Evolutionary conservation across 2,888 invertebrate genomes (phyloP).

Genomic region (Lapara coniferarum): DNA sequence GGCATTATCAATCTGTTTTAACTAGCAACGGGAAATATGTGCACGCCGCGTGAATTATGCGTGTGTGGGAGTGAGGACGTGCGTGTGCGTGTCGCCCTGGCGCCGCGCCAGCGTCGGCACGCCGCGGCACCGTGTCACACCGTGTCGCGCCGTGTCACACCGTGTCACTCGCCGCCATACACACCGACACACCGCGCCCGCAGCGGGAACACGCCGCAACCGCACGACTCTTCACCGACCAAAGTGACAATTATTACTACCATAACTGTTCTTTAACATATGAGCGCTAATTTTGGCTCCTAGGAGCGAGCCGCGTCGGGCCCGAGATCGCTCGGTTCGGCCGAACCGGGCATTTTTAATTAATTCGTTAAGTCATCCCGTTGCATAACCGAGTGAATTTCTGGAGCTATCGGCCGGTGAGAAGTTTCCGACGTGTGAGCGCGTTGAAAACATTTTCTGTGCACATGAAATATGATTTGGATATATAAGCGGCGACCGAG

Average conservation of each 20-base stretch:
- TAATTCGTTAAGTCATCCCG: constrained; percentile 4
- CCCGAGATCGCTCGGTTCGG: not conserved
- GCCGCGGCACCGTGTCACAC: constrained; percentile 28
- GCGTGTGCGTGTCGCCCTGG: constrained; percentile 45
- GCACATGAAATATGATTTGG: constrained; percentile 9
- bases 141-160: not conserved
- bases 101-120: constrained; percentile 44
- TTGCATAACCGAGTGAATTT: not conserved
- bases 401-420: not conserved
- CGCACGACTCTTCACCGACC: constrained; percentile 39
- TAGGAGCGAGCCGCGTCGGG: constrained; percentile 36
- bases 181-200: not conserved
- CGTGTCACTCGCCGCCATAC: not conserved
- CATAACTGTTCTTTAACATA: constrained; percentile 65
- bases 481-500: not conserved
- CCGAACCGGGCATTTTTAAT: constrained; percentile 20
- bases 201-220: constrained; percentile 37
- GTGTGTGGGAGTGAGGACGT: constrained; percentile 42
- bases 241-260: constrained; percentile 69
- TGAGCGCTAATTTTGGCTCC: constrained; percentile 62
- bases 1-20: constrained; percentile 80
- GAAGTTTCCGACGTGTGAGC: not conserved
- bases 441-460: constrained; percentile 12
- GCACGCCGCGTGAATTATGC: constrained; percentile 40
- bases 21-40: constrained; percentile 67